A percentile compares a stretch with the other conserved stretches of the same genome.
phyloP scores from a whole-genome alignment of 1,140 invertebrate genomes.

The Euschistus heros region DNA sequence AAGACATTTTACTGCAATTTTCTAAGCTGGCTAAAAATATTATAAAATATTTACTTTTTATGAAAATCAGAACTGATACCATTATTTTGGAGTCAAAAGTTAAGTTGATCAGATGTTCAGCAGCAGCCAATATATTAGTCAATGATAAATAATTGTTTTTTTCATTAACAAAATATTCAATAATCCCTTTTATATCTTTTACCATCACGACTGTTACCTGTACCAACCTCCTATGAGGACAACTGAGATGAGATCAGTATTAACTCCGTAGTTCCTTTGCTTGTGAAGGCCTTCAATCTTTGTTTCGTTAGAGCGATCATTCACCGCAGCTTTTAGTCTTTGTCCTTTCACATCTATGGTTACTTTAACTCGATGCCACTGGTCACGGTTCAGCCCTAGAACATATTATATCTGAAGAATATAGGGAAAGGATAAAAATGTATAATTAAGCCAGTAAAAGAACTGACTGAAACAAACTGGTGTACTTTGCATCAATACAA shows the following conservation, averaged over 20 bases:
- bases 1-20: too few relatives aligned
- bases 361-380: conserved; percentile 79
- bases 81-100: too few relatives aligned
- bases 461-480: too few relatives aligned
- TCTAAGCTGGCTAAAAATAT: too few relatives aligned
- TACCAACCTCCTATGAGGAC: conserved; percentile 72
- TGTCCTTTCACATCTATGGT: conserved; percentile 71
- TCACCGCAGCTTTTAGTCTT: conserved; percentile 69
- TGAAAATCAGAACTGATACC: too few relatives aligned
- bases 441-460: too few relatives aligned
- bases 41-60: too few relatives aligned
- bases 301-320: conserved; percentile 65
- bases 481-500: too few relatives aligned
- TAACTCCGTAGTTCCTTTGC: conserved; percentile 70
- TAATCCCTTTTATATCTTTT: conserved; percentile 2
- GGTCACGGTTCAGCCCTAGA: conserved; percentile 65
- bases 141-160: background rate
- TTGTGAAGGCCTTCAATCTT: conserved; percentile 66
- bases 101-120: too few relatives aligned
- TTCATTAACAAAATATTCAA: background rate
- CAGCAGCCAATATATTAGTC: too few relatives aligned
- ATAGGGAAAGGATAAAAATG: too few relatives aligned
- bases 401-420: too few relatives aligned
- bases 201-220: conserved; percentile 8
- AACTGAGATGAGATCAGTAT: conserved; percentile 69